A percentile compares a stretch with the other conserved stretches of the same genome.
phyloP scores from a whole-genome alignment of 2,113 vertebrate species.

The Gnathonemus echidnorhynchus region DNA sequence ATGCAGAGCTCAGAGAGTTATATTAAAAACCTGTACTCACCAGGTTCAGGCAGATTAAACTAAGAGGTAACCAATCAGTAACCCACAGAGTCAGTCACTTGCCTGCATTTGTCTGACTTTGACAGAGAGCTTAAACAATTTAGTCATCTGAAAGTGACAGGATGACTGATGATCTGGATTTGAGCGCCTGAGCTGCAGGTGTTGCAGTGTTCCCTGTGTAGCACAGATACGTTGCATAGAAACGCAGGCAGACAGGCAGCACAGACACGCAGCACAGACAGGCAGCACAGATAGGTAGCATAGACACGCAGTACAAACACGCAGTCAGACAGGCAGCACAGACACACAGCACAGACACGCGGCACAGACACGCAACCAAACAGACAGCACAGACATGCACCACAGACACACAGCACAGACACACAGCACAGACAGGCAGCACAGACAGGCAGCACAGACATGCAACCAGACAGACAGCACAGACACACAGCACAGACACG shows the following conservation, averaged over 20 bases:
- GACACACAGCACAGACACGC: not conserved
- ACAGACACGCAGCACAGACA: not conserved
- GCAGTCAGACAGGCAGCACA: not conserved
- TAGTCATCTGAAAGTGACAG: not conserved
- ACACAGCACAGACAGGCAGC: not conserved
- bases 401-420: not conserved
- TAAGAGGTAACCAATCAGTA: not conserved
- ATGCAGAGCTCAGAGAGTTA: not conserved
- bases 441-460: not conserved
- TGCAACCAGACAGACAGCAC: not conserved
- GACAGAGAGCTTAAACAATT: not conserved
- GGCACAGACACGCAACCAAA: not conserved
- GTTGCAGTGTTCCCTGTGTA: not conserved
- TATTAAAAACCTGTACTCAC: not conserved
- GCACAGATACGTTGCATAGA: not conserved
- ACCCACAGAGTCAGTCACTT: not conserved
- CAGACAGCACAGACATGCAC: not conserved
- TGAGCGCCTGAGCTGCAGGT: not conserved
- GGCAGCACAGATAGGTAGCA: not conserved
- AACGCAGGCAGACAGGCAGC: not conserved
- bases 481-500: not conserved
- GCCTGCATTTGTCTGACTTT: not conserved
- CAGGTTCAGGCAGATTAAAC: not conserved
- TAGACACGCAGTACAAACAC: not conserved
- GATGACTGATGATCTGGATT: not conserved